phyloP scores from a whole-genome alignment of 2,888 invertebrate species.

The Leptura quadrifasciata region DNA sequence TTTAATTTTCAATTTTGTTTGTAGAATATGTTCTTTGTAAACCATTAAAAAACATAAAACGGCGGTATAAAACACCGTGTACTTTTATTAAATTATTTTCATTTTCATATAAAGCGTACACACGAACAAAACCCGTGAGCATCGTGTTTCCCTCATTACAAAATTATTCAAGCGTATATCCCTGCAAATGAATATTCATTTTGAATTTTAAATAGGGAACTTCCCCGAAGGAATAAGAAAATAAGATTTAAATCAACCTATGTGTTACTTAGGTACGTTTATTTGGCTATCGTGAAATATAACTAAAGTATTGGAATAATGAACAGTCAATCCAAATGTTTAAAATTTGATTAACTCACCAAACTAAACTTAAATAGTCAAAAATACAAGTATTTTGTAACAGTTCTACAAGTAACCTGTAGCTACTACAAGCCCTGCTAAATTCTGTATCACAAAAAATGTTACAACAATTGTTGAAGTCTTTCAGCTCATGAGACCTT shows the following conservation, averaged over 20 bases:
- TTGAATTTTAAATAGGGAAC: conserved; percentile 10
- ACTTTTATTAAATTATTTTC: not conserved
- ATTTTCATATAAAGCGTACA: not conserved
- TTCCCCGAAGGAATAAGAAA: not conserved
- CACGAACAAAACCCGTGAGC: conserved; percentile 10
- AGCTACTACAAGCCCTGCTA: too few species aligned
- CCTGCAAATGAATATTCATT: conserved; percentile 32
- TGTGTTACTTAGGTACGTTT: not conserved
- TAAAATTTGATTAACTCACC: too few species aligned
- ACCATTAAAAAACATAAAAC: too few species aligned
- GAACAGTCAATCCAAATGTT: too few species aligned
- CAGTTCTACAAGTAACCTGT: too few species aligned
- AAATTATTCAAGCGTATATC: conserved; percentile 25
- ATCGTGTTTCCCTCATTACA: conserved; percentile 17
- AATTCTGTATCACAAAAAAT: too few species aligned
- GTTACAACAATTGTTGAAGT: too few species aligned
- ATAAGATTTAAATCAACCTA: conserved; percentile 11
- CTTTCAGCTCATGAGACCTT: too few species aligned
- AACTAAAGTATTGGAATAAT: not conserved
- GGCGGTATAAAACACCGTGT: not conserved
- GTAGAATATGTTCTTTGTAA: too few species aligned
- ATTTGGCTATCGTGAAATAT: not conserved
- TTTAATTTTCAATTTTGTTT: too few species aligned
- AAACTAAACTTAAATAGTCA: too few species aligned
- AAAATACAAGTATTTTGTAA: too few species aligned